Conservation (phyloP, 1,140 invertebrate species). For the Paraescarpia echinospica region DNA sequence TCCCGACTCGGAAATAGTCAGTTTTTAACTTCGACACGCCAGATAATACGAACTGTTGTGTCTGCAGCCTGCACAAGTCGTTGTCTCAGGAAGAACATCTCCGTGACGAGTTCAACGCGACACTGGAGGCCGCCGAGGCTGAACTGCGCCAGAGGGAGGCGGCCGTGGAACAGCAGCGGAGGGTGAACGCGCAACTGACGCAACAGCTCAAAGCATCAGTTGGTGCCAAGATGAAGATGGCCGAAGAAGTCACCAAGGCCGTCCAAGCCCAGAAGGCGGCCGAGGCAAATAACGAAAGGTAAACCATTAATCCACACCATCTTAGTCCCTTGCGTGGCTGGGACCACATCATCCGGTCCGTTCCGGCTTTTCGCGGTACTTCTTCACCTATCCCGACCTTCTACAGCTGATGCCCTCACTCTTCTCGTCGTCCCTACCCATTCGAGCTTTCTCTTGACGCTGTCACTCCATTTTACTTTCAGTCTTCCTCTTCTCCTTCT, state of each 20-base stretch:
- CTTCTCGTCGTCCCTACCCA: too few species aligned
- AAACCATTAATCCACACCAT: not conserved
- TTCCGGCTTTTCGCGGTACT: too few species aligned
- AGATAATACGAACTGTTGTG: not conserved
- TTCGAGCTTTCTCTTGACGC: too few species aligned
- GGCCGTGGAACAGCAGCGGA: slow-evolving; percentile 12
- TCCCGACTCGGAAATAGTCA: too few species aligned
- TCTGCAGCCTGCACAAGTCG: slow-evolving; percentile 24
- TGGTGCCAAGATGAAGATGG: slow-evolving; percentile 16
- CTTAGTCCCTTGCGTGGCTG: too few species aligned
- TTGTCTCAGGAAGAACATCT: slow-evolving; percentile 28
- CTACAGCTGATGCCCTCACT: too few species aligned
- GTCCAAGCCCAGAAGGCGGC: not conserved
- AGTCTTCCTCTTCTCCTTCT: too few species aligned
- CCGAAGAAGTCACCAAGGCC: slow-evolving; percentile 14
- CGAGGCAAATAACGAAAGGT: slow-evolving; percentile 16
- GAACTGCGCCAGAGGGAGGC: slow-evolving; percentile 23
- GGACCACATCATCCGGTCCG: too few species aligned
- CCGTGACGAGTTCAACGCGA: slow-evolving; percentile 28
- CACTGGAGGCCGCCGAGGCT: slow-evolving; percentile 12
- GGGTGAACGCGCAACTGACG: slow-evolving; percentile 23
- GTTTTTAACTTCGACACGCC: too few species aligned
- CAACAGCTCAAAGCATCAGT: slow-evolving; percentile 20
- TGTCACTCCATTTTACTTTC: too few species aligned
- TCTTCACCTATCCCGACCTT: too few species aligned